These are phyloP conservation scores for Nomada ferruginata DNA, from an alignment of 2,888 invertebrate species.

Conservation along the genomic window DNA sequence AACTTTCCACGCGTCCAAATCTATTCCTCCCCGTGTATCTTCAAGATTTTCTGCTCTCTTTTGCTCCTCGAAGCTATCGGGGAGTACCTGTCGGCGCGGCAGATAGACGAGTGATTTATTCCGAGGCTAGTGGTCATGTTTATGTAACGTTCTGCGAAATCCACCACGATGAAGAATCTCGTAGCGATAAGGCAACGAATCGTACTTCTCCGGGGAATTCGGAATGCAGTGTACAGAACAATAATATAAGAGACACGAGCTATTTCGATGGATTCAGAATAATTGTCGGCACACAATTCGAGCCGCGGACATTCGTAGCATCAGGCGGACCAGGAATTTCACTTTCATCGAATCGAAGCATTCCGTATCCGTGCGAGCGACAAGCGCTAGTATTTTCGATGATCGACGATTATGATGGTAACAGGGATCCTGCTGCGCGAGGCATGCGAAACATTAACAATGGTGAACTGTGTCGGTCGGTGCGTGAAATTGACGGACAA, in stretches of 20 bases:
- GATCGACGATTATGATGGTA: conserved; percentile 10
- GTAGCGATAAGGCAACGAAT: background rate
- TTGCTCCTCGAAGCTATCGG: conserved; percentile 8
- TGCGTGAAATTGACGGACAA: conserved; percentile 13
- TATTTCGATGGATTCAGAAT: background rate
- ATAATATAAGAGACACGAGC: too few species aligned
- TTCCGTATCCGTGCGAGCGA: background rate
- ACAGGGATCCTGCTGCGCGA: background rate
- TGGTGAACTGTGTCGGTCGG: background rate
- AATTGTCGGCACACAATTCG: background rate
- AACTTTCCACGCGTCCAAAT: conserved; percentile 10
- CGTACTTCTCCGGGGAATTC: background rate
- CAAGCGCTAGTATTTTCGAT: background rate
- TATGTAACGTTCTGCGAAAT: conserved; percentile 40
- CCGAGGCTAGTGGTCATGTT: conserved; percentile 29
- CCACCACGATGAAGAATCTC: conserved; percentile 4
- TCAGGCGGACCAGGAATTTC: background rate
- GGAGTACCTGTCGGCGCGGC: conserved; percentile 9
- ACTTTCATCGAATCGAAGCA: background rate
- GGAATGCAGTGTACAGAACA: background rate
- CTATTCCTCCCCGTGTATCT: conserved; percentile 1
- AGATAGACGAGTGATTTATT: conserved; percentile 57
- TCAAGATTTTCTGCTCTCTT: conserved; percentile 8
- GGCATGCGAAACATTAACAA: background rate
- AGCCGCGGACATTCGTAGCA: too few species aligned